phyloP scores from a whole-genome alignment of 2,888 invertebrate species.

The Lissocephala sabroskyi region DNA sequence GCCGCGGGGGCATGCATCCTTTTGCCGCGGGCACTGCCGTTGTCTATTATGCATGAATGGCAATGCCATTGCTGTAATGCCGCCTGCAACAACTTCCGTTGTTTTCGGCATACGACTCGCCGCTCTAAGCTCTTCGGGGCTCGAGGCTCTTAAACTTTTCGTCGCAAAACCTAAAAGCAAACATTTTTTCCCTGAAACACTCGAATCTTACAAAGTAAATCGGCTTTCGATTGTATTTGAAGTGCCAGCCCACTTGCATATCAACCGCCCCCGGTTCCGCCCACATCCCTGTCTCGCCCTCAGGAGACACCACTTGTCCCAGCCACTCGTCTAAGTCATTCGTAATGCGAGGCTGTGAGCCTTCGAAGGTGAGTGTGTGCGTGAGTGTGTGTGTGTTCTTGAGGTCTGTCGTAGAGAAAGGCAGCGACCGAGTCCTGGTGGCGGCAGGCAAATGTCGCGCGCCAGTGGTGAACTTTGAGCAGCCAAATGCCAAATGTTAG shows the following conservation, averaged over 20 bases:
- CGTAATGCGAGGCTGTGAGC: too few relatives aligned
- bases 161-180: constrained; percentile 45
- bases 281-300: too few relatives aligned
- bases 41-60: constrained; percentile 33
- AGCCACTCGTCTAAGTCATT: too few relatives aligned
- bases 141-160: constrained; percentile 18
- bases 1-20: too few relatives aligned
- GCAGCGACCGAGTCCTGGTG: not conserved
- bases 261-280: too few relatives aligned
- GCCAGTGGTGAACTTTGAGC: not conserved
- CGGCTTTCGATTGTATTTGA: constrained; percentile 60
- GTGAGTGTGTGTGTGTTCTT: constrained; percentile 1
- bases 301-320: constrained; percentile 21
- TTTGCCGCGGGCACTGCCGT: too few relatives aligned
- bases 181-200: constrained; percentile 50
- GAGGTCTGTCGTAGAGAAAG: not conserved
- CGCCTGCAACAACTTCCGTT: constrained; percentile 43
- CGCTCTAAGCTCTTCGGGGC: constrained; percentile 25
- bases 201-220: constrained; percentile 54
- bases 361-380: too few relatives aligned
- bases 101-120: constrained; percentile 27
- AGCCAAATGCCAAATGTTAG: constrained; percentile 1
- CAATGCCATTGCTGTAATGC: constrained; percentile 6
- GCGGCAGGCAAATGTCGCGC: constrained; percentile 9
- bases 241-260: constrained; percentile 20